Evolutionary conservation across 2,888 invertebrate genomes (phyloP), one percentile per base, ranked within the genome.

Genomic region (Sesia bembeciformis): DNA sequence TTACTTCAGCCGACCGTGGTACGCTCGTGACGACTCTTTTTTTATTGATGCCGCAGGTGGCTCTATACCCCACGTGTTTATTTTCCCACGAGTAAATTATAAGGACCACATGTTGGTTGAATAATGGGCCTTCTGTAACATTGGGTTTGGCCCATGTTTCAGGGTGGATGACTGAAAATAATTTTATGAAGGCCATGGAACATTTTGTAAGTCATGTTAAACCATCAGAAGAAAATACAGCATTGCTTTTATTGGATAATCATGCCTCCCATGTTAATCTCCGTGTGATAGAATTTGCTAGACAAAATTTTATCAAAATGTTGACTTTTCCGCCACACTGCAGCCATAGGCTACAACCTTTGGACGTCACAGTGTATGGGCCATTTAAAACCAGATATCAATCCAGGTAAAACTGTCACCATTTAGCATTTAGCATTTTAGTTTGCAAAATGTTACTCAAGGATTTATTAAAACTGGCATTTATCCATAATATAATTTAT

Each of bases 131-230:
- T 40, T 52, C 57, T 55, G 59, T 57, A 56, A 57, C 59, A 57
- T 52, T 59, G 57, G 60, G 58, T 43, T 55, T 60, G 52, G 59
- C 59, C 52, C 49, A 61, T 50, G 52, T 50, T 54, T 60, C 60
- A 56, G 60, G 61, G 57, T 62, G 60, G 61, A 63, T 62, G 56
- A 60, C 54, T 52, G 60, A 62, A 40, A 58, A 62, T 8, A 58
- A 56, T 56, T 60, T 62, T 54, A 40, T 60, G 53, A 57, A 60
- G 56, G 56, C 58, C 3, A 58, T 63, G 51, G 57, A 63, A 58
- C 60, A 63, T 49, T 62, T 62, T 62, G 55, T 60, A 53, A 52
- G 57, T 52, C 61, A 62, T 57, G 52, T 61, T 5, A 61, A 39
- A 54, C 62, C 62, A 51, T 60, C 62, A 53, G 58, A 56, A 50